These are phyloP conservation scores for Mionectes olivaceus DNA, from an alignment of 2,797 vertebrate species.

Conservation along the genomic window DNA sequence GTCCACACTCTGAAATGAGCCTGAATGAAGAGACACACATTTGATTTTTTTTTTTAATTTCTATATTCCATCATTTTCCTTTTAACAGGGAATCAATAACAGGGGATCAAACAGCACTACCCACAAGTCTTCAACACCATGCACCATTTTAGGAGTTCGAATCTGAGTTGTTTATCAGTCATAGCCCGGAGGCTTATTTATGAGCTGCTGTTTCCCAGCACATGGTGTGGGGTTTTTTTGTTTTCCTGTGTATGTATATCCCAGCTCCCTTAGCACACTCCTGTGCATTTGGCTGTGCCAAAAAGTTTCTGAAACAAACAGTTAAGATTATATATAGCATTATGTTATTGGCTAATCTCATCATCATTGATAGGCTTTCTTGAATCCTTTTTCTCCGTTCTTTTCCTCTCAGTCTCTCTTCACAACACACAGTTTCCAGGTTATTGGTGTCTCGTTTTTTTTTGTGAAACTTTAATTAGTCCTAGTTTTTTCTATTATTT, in stretches of 20 bases:
- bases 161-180: background rate
- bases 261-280: background rate
- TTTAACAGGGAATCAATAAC: background rate
- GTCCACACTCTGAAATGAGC: background rate
- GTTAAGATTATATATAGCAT: background rate
- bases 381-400: background rate
- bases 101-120: rapidly evolving
- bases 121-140: background rate
- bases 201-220: background rate
- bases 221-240: rapidly evolving
- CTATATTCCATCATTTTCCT: background rate
- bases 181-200: background rate
- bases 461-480: background rate
- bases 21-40: background rate
- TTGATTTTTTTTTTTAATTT: background rate
- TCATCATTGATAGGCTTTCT: background rate
- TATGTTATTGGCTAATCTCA: background rate
- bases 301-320: background rate
- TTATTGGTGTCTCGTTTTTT: background rate
- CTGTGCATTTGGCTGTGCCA: background rate
- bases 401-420: background rate
- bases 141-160: rapidly evolving
- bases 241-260: background rate
- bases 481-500: background rate
- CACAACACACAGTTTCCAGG: background rate